These are phyloP conservation scores for Erebia aethiops DNA, from an alignment of 2,888 invertebrate species.

Conservation along the genomic window DNA sequence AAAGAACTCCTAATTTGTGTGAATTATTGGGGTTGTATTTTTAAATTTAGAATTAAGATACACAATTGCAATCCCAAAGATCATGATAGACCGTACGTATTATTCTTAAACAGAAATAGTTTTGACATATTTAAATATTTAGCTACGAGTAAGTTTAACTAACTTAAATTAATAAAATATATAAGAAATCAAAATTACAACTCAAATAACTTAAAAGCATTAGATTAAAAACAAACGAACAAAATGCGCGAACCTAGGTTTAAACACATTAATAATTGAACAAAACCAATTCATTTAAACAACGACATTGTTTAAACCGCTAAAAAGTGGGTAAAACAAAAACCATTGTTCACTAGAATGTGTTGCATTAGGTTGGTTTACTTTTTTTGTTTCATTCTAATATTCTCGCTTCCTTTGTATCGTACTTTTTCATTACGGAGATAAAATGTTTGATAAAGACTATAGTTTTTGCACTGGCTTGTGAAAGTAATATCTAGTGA, in stretches of 20 bases:
- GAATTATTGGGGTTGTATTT: too few species aligned
- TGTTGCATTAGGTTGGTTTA: neutral
- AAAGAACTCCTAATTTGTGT: too few species aligned
- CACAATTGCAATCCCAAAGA: too few species aligned
- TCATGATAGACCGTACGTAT: too few species aligned
- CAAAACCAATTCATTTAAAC: slow-evolving; percentile 18
- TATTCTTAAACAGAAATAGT: too few species aligned
- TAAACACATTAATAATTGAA: neutral
- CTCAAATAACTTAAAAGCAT: neutral
- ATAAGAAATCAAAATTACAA: too few species aligned
- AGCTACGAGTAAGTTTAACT: too few species aligned
- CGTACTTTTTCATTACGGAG: slow-evolving; percentile 16
- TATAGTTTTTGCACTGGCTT: neutral
- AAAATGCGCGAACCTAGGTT: neutral
- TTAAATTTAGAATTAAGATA: too few species aligned
- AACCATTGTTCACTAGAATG: slow-evolving; percentile 25
- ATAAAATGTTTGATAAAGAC: neutral
- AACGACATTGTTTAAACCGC: slow-evolving; percentile 27
- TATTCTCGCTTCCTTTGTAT: slow-evolving; percentile 12
- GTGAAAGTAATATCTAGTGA: neutral
- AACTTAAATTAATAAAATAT: too few species aligned
- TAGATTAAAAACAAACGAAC: neutral
- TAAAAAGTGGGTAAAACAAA: slow-evolving; percentile 15
- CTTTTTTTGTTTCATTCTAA: slow-evolving; percentile 17
- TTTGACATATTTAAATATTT: too few species aligned